phyloP scores from a whole-genome alignment of 2,113 vertebrate genomes.

The Triplophysa rosa region DNA sequence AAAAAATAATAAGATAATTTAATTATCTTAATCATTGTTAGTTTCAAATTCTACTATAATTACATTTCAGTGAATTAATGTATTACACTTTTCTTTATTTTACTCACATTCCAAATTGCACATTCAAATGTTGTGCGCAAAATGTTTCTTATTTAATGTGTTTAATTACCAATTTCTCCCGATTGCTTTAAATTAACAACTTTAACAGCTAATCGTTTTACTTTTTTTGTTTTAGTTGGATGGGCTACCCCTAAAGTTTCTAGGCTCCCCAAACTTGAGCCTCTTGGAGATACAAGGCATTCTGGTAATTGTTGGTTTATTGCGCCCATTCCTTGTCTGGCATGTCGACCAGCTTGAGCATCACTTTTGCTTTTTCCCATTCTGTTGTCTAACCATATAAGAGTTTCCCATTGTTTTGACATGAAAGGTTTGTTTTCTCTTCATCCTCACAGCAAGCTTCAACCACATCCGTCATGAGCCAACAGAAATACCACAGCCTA shows the following conservation, averaged over 20 bases:
- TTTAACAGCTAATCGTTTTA: conserved; percentile 5
- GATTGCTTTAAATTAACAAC: conserved; percentile 13
- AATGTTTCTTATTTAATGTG: background rate
- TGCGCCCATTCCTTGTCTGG: conserved; percentile 25
- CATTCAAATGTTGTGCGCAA: background rate
- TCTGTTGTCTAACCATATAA: conserved; percentile 17
- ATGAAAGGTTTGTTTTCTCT: background rate
- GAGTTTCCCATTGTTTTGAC: background rate
- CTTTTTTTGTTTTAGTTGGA: conserved; percentile 69
- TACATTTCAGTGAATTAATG: no score
- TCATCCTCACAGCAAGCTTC: conserved; percentile 30
- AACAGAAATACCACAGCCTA: conserved; percentile 15
- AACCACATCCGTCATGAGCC: conserved; percentile 11
- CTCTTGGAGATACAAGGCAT: conserved; percentile 70
- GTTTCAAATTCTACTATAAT: no score
- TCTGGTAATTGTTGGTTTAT: conserved; percentile 68
- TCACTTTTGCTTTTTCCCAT: conserved; percentile 18
- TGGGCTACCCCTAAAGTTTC: conserved; percentile 78
- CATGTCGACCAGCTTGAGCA: conserved; percentile 16
- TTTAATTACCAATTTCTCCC: background rate
- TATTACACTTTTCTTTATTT: no score
- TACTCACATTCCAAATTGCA: no score
- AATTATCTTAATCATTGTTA: no score
- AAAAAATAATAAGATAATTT: no score
- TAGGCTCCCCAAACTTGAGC: conserved; percentile 78